Base-by-base conservation (phyloP, 2,797 vertebrate species). In the Gallinago solitaria region DNA sequence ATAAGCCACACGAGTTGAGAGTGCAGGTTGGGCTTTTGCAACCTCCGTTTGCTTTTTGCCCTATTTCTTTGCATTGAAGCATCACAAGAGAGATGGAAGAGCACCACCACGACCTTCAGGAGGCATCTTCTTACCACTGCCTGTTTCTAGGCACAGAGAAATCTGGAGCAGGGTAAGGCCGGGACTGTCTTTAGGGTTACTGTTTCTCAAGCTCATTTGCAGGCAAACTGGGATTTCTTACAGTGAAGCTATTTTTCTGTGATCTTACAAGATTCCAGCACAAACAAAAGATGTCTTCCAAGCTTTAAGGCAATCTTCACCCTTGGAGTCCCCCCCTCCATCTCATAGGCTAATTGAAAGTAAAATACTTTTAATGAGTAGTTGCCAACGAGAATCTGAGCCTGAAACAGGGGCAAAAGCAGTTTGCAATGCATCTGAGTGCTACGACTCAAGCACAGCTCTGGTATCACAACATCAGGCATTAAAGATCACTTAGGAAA, bases 21-120 rank as follows among this genome's bases (percentile, higher is more conserved):
- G 45, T 3, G 2, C 48, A 76, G 35, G 63, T 75, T 94, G 89
- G 83, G 93, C 94, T 93, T 90, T 87, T 96, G 85, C 89, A 94
- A 67, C 23, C 27, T 78, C 70, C 18, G 12, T 83, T 96, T 90
- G 50, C 60, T 59, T 93, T 78, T 93, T 92, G 90, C 64, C 73
- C 27, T 6, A 1, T 14, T 88, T 45, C 16, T 61, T 84, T 83
- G 25, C 60, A 95, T 84, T 50, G 67, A 47, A 90, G 30, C 85
- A 89, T 95, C 81, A 60, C 33, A 81, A 85, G 50, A 57, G 35
- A 78, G 68, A 57, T 10, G 37, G 50, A 78, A 71, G 39, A 64
- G 69, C 48, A 81, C 2, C 32, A 5, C 5, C 18, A 37, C 3
- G 10, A 89, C 64, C 10, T 16, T 39, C 39, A 43, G 70, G 65